Evolutionary conservation across 2,113 vertebrate genomes (phyloP).

Genomic region (Cottus gobio): DNA sequence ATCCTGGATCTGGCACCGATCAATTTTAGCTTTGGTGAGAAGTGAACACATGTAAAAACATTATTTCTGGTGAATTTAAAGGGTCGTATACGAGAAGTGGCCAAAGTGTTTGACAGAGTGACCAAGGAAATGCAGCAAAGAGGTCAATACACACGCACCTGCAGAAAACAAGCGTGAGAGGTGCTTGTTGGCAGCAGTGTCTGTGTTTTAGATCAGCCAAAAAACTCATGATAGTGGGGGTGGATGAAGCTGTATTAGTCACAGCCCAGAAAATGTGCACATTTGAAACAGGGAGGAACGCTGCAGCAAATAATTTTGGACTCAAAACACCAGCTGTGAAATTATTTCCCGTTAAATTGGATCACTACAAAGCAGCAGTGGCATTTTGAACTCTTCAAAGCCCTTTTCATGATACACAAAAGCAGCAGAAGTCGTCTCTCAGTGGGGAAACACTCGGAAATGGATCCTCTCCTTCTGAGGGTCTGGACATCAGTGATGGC

Average conservation of each 20-base stretch:
- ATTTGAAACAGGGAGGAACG: background rate
- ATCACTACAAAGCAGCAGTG: background rate
- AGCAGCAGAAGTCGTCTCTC: slow-evolving; percentile 30
- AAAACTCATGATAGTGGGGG: background rate
- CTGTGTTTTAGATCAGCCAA: slow-evolving; percentile 20
- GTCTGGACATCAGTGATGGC: slow-evolving; percentile 16
- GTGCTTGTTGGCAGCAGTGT: slow-evolving; percentile 21
- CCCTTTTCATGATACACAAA: slow-evolving; percentile 13
- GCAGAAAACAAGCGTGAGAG: slow-evolving; percentile 8
- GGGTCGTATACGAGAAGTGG: background rate
- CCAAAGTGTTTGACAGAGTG: slow-evolving; percentile 8
- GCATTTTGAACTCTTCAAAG: background rate
- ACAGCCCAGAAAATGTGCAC: slow-evolving; percentile 12
- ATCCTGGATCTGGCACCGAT: slow-evolving; percentile 11
- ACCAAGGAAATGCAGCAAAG: slow-evolving; percentile 10
- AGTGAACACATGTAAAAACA: slow-evolving; percentile 9
- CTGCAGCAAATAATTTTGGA: slow-evolving; percentile 14
- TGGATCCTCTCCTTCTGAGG: slow-evolving; percentile 38
- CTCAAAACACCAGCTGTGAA: slow-evolving; percentile 29
- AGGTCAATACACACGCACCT: slow-evolving; percentile 14
- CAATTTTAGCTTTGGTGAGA: background rate
- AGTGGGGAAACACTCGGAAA: background rate
- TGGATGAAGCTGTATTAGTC: slow-evolving; percentile 6
- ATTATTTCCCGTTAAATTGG: slow-evolving; percentile 25
- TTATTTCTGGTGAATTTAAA: background rate